phyloP scores from a whole-genome alignment of 1,140 invertebrate genomes.

The Drosophila virilis region DNA sequence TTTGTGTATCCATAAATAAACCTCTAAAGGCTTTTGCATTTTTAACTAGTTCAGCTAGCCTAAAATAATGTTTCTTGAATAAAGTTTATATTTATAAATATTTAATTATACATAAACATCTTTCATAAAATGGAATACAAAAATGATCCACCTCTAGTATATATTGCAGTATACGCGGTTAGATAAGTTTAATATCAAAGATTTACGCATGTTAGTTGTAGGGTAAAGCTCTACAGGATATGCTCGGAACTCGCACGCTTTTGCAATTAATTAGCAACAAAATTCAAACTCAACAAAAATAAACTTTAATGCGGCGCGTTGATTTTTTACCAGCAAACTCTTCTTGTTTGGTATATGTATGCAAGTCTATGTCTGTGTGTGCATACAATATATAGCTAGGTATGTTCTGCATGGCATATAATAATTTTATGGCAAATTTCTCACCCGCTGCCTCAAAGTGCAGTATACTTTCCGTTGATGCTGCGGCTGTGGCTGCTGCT shows the following conservation, averaged over 20 bases:
- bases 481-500: slow-evolving; percentile 60
- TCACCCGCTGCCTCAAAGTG: slow-evolving; percentile 52
- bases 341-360: slow-evolving; percentile 55
- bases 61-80: no score
- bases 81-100: no score
- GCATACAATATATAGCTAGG: slow-evolving; percentile 28
- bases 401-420: slow-evolving; percentile 42
- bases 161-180: not conserved
- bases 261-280: slow-evolving; percentile 82
- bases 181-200: no score
- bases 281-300: slow-evolving; percentile 70
- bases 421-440: slow-evolving; percentile 79
- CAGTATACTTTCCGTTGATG: slow-evolving; percentile 73
- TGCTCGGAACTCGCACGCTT: slow-evolving; percentile 46
- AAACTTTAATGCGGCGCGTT: slow-evolving; percentile 61
- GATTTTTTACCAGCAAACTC: slow-evolving; percentile 64
- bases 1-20: no score
- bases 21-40: no score
- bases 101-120: no score
- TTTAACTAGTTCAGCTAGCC: no score
- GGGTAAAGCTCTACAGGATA: not conserved
- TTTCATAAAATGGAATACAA: no score
- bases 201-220: no score
- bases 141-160: not conserved
- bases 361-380: slow-evolving; percentile 4